These are phyloP conservation scores for Sturnus vulgaris DNA, from an alignment of 2,113 vertebrate species.

Conservation along the genomic window DNA sequence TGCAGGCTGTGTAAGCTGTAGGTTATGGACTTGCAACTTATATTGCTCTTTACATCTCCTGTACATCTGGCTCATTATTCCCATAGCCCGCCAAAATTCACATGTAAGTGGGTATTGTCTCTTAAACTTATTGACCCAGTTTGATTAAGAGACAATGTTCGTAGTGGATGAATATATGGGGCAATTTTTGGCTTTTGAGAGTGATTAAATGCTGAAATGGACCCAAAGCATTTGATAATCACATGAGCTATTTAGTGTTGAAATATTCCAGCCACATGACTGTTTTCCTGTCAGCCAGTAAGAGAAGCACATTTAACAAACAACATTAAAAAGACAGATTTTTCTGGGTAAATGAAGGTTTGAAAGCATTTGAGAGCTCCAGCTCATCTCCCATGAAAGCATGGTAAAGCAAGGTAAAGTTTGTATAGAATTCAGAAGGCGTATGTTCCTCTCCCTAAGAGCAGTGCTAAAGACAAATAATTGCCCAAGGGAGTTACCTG, in stretches of 20 bases:
- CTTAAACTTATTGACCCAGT: slow-evolving; percentile 34
- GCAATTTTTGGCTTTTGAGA: slow-evolving; percentile 27
- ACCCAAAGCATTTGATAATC: background rate
- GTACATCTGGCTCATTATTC: background rate
- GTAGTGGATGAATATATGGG: background rate
- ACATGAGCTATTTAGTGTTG: slow-evolving; percentile 27
- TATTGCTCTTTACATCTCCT: background rate
- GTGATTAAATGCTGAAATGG: slow-evolving; percentile 45
- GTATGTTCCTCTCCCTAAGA: background rate
- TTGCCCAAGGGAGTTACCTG: background rate
- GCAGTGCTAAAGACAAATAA: background rate
- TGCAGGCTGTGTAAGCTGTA: background rate
- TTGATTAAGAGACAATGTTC: slow-evolving; percentile 28
- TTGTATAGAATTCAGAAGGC: background rate
- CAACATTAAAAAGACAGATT: background rate
- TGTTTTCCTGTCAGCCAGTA: background rate
- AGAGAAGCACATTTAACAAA: slow-evolving; percentile 5
- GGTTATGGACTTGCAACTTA: background rate
- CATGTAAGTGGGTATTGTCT: background rate
- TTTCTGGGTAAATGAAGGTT: background rate
- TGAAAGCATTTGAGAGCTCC: background rate
- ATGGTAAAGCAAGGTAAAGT: background rate
- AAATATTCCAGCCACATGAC: background rate
- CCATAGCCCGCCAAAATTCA: slow-evolving; percentile 3
- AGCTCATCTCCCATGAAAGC: background rate